phyloP scores from a whole-genome alignment of 2,797 vertebrate genomes.

The Kryptopterus vitreolus region DNA sequence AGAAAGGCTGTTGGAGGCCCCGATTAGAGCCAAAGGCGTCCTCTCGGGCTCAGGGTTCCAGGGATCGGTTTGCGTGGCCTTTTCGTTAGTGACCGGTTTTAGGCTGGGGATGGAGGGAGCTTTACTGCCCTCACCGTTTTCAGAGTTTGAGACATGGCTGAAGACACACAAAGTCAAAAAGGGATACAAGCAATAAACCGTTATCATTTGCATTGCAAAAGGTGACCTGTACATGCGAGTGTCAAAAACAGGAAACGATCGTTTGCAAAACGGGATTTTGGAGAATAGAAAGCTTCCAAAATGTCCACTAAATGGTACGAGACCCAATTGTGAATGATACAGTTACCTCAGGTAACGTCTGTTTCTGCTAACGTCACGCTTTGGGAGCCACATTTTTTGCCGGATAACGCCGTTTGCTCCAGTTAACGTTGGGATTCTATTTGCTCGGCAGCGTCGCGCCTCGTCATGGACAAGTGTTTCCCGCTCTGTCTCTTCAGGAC shows the following conservation, averaged over 20 bases:
- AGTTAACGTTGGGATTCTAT: too few species aligned
- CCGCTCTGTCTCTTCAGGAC: too few species aligned
- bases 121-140: slow-evolving; percentile 65
- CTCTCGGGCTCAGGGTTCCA: slow-evolving; percentile 42
- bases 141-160: slow-evolving; percentile 67
- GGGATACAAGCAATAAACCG: slow-evolving; percentile 1
- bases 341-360: too few species aligned
- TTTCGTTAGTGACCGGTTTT: slow-evolving; percentile 60
- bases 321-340: not conserved
- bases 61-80: slow-evolving; percentile 73
- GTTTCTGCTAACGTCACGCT: too few species aligned
- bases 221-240: not conserved
- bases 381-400: too few species aligned
- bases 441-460: too few species aligned
- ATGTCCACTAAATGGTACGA: not conserved
- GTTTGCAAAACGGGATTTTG: not conserved
- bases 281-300: not conserved
- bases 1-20: slow-evolving; percentile 62
- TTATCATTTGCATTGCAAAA: not conserved
- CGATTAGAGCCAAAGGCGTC: slow-evolving; percentile 50
- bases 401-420: too few species aligned
- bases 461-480: too few species aligned
- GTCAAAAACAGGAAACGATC: not conserved
- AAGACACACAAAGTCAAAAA: slow-evolving; percentile 49
- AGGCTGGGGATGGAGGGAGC: slow-evolving; percentile 48